A percentile compares a stretch with the other conserved stretches of the same genome.
Evolutionary conservation across 2,888 invertebrate genomes (phyloP).

Genomic region (Hyles lineata): DNA sequence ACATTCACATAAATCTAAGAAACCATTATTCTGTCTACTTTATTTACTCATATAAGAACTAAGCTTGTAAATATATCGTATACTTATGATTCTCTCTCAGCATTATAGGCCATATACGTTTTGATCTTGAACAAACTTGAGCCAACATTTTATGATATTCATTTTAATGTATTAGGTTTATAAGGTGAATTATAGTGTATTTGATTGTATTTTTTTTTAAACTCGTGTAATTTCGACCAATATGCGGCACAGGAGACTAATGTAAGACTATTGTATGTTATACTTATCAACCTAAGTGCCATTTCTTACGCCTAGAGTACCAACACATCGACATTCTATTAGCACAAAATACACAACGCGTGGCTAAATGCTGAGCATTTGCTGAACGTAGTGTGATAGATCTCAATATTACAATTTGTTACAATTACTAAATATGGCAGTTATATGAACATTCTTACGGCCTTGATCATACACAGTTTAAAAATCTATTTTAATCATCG

Average conservation of each 20-base stretch:
- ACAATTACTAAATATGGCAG: background rate
- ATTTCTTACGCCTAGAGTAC: slow-evolving; percentile 1
- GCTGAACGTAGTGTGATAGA: background rate
- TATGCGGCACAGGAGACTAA: background rate
- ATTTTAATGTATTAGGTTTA: background rate
- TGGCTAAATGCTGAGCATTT: background rate
- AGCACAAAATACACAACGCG: slow-evolving; percentile 1
- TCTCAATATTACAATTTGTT: slow-evolving; percentile 17
- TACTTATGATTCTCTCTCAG: background rate
- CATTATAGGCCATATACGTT: background rate
- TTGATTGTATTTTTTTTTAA: background rate
- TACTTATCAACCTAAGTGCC: slow-evolving; percentile 13
- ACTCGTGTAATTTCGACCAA: background rate
- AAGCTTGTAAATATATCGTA: slow-evolving; percentile 10
- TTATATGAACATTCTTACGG: background rate
- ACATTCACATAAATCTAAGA: no score
- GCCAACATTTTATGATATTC: background rate
- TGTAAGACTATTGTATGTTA: slow-evolving; percentile 3
- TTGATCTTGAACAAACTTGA: background rate
- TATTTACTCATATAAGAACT: background rate
- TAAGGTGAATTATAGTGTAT: background rate
- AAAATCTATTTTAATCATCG: no score
- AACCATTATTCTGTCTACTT: no score
- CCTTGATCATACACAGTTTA: no score
- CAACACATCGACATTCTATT: background rate